phyloP scores from a whole-genome alignment of 1,140 invertebrate genomes.

The Dendrolimus punctatus region DNA sequence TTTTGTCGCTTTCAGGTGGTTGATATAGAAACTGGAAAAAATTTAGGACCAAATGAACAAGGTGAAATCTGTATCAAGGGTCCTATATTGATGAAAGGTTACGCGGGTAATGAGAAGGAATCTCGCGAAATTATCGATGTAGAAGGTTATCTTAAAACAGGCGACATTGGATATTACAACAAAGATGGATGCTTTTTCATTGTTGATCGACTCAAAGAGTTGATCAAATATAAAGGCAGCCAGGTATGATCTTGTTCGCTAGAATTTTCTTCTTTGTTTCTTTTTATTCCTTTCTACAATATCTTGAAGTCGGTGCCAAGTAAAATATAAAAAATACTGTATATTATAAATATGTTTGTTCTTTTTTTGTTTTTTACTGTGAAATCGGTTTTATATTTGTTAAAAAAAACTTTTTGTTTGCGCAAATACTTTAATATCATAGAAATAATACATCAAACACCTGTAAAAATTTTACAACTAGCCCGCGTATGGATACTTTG shows the following conservation, averaged over 20 bases:
- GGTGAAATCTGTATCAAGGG: slow-evolving; percentile 78
- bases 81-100: slow-evolving; percentile 77
- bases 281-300: background rate
- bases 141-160: slow-evolving; percentile 85
- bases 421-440: too few species aligned
- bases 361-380: too few species aligned
- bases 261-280: background rate
- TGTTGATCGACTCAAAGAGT: slow-evolving; percentile 83
- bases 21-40: slow-evolving; percentile 70
- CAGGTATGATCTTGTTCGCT: slow-evolving; percentile 67
- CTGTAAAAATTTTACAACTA: too few species aligned
- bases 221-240: slow-evolving; percentile 85
- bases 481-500: too few species aligned
- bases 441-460: too few species aligned
- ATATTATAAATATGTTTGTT: too few species aligned
- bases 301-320: too few species aligned
- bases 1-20: slow-evolving; percentile 46
- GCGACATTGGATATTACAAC: slow-evolving; percentile 84
- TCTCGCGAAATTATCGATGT: slow-evolving; percentile 77
- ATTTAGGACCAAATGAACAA: slow-evolving; percentile 67
- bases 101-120: slow-evolving; percentile 74
- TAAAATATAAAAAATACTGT: too few species aligned
- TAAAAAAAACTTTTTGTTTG: too few species aligned
- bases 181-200: slow-evolving; percentile 78
- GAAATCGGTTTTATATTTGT: too few species aligned